Evolutionary conservation across 2,797 vertebrate species (phyloP), one percentile per base, ranked within the genome.

Genomic region (Oceanodroma leucorhoa): DNA sequence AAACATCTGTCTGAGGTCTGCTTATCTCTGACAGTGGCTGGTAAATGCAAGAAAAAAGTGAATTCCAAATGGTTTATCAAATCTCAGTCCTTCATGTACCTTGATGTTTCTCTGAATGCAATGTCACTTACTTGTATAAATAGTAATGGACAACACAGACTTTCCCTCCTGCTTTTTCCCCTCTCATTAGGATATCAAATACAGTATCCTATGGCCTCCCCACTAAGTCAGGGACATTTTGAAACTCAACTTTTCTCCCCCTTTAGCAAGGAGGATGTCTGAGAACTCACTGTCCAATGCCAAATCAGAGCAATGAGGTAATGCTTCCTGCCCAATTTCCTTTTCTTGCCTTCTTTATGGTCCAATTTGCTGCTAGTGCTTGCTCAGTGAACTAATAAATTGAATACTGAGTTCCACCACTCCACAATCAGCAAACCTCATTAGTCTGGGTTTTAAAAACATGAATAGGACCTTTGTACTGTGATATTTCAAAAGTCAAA

Each of bases 401-500:
- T 70, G 29, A 91, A 87, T 77, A 88, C 7, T 57, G 66, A 84
- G 65, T 93, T 91, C 87, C 66, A 80, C 62, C 58, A 83, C 61
- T 86, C 71, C 57, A 77, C 70, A 96, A 40, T 51, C 62, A 93
- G 9, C 54, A 95, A 93, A 90, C 18, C 46, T 89, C 46, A 20
- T 71, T 87, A 94, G 69, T 72, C 12, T 67, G 27, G 24, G 23
- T 82, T 92, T 93, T 93, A 79, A 94, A 97, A 93, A 66, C n/a
- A 58, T 83, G 54, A 93, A 87, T 70, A 91, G 36, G 55, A 92
- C 60, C 29, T 94, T 55, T n/a, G 7, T 83, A 90, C 70, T 67
- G 65, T 51, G 88, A 54, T 91, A 87, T 91, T 94, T 92, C 72
- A 91, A 22, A 93, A 96, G 83, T 85, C 82, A 93, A 81, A 94